A percentile compares a stretch with the other conserved stretches of the same genome.
These are phyloP conservation scores for Nibea albiflora DNA, from an alignment of 2,113 vertebrate species.

Conservation along the genomic window DNA sequence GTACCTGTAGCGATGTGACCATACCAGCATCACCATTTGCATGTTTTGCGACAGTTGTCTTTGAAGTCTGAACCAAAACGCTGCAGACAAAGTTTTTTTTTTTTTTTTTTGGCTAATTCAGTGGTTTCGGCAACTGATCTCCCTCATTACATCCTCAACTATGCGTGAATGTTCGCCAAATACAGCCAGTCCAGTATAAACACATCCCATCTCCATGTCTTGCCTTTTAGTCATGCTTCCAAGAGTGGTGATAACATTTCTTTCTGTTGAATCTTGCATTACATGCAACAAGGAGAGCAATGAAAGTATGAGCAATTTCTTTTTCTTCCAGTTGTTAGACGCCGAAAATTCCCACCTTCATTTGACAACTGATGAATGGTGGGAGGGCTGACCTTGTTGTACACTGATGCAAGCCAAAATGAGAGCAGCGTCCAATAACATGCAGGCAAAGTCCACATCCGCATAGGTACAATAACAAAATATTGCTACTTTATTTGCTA, in stretches of 20 bases:
- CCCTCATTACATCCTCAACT: background rate
- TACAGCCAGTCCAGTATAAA: background rate
- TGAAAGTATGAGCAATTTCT: background rate
- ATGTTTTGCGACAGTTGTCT: background rate
- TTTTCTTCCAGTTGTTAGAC: background rate
- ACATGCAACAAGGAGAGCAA: background rate
- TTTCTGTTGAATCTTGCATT: background rate
- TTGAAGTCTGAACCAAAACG: too few relatives aligned
- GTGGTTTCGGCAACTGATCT: background rate
- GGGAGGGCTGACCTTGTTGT: conserved; percentile 4
- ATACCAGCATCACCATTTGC: too few relatives aligned
- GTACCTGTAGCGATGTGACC: background rate
- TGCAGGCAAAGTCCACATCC: background rate
- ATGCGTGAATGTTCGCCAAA: too few relatives aligned
- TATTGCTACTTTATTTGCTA: background rate
- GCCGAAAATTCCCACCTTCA: background rate
- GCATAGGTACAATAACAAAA: background rate
- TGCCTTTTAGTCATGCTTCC: background rate
- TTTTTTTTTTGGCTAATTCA: too few relatives aligned
- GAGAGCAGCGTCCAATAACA: background rate
- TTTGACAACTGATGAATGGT: too few relatives aligned
- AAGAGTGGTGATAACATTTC: background rate
- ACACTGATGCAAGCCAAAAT: background rate
- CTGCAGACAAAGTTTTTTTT: too few relatives aligned
- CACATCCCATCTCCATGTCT: background rate